Conservation (phyloP, 2,113 vertebrate genomes). For the Strigops habroptila region DNA sequence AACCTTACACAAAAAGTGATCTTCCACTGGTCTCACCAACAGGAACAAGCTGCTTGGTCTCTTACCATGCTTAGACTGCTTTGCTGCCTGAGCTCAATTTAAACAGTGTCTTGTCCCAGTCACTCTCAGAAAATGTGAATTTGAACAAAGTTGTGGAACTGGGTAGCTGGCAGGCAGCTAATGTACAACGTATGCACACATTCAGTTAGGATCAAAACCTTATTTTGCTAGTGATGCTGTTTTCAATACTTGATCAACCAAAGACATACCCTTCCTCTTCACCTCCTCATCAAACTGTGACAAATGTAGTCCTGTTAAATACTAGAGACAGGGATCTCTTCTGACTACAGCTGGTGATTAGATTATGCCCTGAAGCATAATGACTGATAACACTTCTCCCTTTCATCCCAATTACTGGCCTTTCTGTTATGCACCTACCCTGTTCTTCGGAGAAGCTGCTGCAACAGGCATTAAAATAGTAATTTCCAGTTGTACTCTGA, state of each 20-base stretch:
- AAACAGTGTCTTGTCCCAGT: background rate
- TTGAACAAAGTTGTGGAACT: conserved; percentile 41
- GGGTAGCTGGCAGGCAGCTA: conserved; percentile 47
- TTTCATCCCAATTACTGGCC: conserved; percentile 42
- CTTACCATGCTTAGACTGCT: background rate
- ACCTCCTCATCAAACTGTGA: conserved; percentile 41
- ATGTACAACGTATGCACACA: background rate
- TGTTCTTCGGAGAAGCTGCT: background rate
- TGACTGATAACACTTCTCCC: conserved; percentile 33
- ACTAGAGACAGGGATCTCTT: conserved; percentile 46
- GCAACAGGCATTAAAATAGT: background rate
- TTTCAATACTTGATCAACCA: conserved; percentile 34
- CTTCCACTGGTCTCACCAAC: background rate
- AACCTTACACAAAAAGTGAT: conserved; percentile 28
- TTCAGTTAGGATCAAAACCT: conserved; percentile 33
- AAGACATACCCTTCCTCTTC: conserved; percentile 36
- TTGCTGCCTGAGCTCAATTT: background rate
- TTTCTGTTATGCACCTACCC: background rate
- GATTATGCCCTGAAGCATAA: conserved; percentile 64
- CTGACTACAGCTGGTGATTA: conserved; percentile 65
- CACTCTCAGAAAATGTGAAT: background rate
- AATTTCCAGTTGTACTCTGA: background rate
- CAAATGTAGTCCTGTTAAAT: conserved; percentile 53
- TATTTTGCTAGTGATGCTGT: background rate
- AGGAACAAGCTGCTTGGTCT: background rate